Percentiles rank a stretch among this genome's conserved stretches.
phyloP scores from a whole-genome alignment of 2,888 invertebrate species.

The Lycophotia porphyrea region DNA sequence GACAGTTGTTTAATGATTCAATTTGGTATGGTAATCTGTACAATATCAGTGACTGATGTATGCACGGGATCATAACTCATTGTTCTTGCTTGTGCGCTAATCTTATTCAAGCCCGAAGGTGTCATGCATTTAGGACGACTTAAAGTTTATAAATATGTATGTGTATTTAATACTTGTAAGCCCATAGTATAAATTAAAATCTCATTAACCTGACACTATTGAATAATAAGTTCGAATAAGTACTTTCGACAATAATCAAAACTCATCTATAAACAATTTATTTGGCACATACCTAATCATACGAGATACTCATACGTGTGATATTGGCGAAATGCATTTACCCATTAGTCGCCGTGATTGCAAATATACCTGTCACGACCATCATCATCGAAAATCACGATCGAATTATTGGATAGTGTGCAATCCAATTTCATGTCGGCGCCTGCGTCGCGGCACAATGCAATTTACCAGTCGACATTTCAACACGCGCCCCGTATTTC shows the following conservation, averaged over 20 bases:
- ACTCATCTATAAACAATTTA: conserved; percentile 8
- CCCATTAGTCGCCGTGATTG: conserved; percentile 50
- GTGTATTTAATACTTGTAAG: conserved; percentile 65
- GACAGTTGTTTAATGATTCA: conserved; percentile 73
- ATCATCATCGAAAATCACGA: conserved; percentile 84
- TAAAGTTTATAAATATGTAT: conserved; percentile 82
- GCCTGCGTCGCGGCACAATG: conserved; percentile 81
- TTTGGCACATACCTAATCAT: conserved; percentile 23
- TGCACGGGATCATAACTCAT: conserved; percentile 72
- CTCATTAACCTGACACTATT: conserved; percentile 70
- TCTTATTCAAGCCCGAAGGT: conserved; percentile 74
- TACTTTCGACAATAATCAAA: conserved; percentile 20
- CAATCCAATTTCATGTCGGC: conserved; percentile 85
- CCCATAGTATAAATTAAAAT: conserved; percentile 69
- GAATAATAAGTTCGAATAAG: conserved; percentile 56
- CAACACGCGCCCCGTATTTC: conserved; percentile 78
- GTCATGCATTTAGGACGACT: conserved; percentile 80
- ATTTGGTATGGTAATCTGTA: conserved; percentile 75
- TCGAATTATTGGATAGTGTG: conserved; percentile 83
- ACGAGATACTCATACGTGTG: conserved; percentile 35
- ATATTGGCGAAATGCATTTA: conserved; percentile 46
- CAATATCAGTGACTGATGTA: conserved; percentile 74
- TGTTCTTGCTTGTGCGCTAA: conserved; percentile 78
- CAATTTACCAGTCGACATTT: conserved; percentile 83
- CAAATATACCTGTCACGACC: conserved; percentile 77